These are phyloP conservation scores for Parnassius glacialis DNA, from an alignment of 2,888 invertebrate species.

Conservation along the genomic window DNA sequence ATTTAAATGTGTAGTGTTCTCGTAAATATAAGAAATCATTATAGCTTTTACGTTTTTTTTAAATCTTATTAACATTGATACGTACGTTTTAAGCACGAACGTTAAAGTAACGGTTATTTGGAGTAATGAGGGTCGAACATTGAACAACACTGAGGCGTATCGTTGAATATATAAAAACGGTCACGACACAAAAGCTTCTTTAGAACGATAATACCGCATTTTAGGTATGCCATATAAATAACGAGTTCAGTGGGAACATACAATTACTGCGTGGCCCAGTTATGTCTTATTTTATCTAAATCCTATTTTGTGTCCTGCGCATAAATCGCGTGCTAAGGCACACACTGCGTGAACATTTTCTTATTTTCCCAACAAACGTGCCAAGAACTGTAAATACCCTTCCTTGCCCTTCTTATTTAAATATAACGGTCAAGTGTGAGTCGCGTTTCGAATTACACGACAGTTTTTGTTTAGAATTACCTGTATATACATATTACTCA, in stretches of 20 bases:
- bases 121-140: constrained; percentile 35
- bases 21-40: too few relatives aligned
- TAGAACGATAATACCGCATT: constrained; percentile 45
- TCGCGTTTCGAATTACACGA: neutral
- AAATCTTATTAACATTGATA: too few relatives aligned
- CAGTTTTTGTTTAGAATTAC: too few relatives aligned
- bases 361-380: constrained; percentile 75
- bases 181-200: constrained; percentile 39
- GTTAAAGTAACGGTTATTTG: too few relatives aligned
- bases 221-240: constrained; percentile 54
- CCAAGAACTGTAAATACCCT: constrained; percentile 73
- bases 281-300: constrained; percentile 74
- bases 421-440: constrained; percentile 24
- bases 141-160: constrained; percentile 41
- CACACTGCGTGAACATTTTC: constrained; percentile 76
- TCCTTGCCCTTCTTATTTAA: constrained; percentile 37
- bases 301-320: constrained; percentile 76
- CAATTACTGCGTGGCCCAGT: constrained; percentile 50
- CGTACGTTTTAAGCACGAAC: too few relatives aligned
- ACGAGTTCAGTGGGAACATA: constrained; percentile 46
- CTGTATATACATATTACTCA: too few relatives aligned
- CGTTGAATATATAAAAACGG: constrained; percentile 39
- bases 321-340: constrained; percentile 74
- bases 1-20: too few relatives aligned
- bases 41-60: too few relatives aligned